Percentiles rank a stretch among this genome's conserved stretches.
Evolutionary conservation across 2,797 vertebrate species (phyloP).

Genomic region (Manis pentadactyla): DNA sequence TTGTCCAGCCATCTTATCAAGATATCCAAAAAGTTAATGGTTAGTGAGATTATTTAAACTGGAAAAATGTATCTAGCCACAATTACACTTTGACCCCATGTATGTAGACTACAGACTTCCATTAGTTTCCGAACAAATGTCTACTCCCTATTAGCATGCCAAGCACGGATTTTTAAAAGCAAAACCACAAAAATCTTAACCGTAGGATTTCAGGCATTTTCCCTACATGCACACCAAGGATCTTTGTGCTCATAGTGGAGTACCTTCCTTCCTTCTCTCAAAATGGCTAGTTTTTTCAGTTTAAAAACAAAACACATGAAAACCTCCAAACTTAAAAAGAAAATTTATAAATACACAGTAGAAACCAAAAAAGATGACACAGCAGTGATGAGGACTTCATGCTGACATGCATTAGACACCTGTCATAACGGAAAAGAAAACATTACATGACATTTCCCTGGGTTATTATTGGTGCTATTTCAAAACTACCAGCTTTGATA

Average conservation of each 20-base stretch:
- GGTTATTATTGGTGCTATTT: conserved; percentile 78
- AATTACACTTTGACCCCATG: conserved; percentile 76
- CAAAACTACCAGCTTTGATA: conserved; percentile 81
- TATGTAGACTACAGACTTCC: conserved; percentile 38
- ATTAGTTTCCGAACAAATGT: conserved; percentile 72
- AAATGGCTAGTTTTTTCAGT: conserved; percentile 72
- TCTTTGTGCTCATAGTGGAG: conserved; percentile 5
- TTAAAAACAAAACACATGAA: conserved; percentile 69
- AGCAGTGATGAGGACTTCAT: conserved; percentile 63
- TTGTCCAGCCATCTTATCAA: conserved; percentile 70
- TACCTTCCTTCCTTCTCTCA: conserved; percentile 36
- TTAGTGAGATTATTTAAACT: conserved; percentile 75
- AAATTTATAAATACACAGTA: conserved; percentile 54
- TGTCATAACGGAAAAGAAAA: conserved; percentile 72
- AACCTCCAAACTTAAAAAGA: conserved; percentile 48
- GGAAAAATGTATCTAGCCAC: conserved; percentile 72
- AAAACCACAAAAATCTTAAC: conserved; percentile 23
- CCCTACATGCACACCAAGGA: conserved; percentile 38
- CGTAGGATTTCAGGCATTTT: conserved; percentile 43
- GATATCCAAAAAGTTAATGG: conserved; percentile 62
- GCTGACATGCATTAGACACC: conserved; percentile 82
- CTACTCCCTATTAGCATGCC: background rate
- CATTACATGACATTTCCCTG: conserved; percentile 69
- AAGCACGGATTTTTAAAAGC: conserved; percentile 22
- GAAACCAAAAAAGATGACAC: conserved; percentile 63